A percentile compares a stretch with the other conserved stretches of the same genome.
Conservation (phyloP, 1,140 invertebrate species). For the Psilanteris sp. region DNA sequence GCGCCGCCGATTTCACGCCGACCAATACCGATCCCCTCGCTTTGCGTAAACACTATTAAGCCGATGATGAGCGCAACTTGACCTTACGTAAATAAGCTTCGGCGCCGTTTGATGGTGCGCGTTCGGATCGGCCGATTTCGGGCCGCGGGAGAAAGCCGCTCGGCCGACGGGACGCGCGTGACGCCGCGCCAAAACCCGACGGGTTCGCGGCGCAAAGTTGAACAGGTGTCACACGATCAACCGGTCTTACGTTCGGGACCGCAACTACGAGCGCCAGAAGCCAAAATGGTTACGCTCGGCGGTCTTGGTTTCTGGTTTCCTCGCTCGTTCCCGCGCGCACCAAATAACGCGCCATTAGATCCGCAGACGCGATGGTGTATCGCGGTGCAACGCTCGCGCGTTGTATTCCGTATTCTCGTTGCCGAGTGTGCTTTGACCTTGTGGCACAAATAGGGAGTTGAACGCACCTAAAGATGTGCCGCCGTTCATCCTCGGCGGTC, state of each 20-base stretch:
- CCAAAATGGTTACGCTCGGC: conserved; percentile 45
- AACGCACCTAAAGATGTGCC: conserved; percentile 57
- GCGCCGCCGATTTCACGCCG: conserved; percentile 77
- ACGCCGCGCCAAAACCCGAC: conserved; percentile 48
- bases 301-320: conserved; percentile 49
- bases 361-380: conserved; percentile 9
- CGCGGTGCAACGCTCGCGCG: conserved; percentile 3
- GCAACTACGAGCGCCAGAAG: conserved; percentile 59
- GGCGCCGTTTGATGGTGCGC: conserved; percentile 43
- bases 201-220: conserved; percentile 49
- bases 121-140: too few relatives aligned
- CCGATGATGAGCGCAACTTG: conserved; percentile 49
- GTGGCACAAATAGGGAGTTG: conserved; percentile 67
- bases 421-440: conserved; percentile 61
- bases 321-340: conserved; percentile 27
- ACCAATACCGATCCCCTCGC: conserved; percentile 22
- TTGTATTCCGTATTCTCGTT: conserved; percentile 28
- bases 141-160: too few relatives aligned
- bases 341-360: conserved; percentile 29
- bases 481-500: conserved; percentile 32
- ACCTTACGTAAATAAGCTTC: conserved; percentile 62
- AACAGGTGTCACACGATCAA: conserved; percentile 65
- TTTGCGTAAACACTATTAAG: conserved; percentile 61
- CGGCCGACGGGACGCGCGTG: too few relatives aligned
- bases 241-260: conserved; percentile 64